A percentile compares a stretch with the other conserved stretches of the same genome.
These are phyloP conservation scores for Cyphomyrmex costatus DNA, from an alignment of 1,140 invertebrate genomes.

Conservation along the genomic window DNA sequence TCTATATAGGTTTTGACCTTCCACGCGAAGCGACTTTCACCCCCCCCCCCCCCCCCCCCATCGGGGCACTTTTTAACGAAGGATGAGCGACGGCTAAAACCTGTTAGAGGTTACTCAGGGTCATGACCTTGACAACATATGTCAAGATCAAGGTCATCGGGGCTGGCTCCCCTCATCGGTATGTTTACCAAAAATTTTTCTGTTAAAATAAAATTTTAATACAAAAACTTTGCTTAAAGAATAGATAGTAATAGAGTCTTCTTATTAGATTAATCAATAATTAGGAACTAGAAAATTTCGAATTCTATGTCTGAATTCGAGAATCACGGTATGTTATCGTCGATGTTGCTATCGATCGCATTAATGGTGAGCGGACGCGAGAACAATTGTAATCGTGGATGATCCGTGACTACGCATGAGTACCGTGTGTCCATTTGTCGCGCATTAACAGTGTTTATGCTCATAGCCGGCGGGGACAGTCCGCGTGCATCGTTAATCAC, in stretches of 20 bases:
- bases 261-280: background rate
- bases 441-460: slow-evolving; percentile 77
- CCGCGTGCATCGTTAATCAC: slow-evolving; percentile 79
- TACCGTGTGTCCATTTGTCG: slow-evolving; percentile 72
- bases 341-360: slow-evolving; percentile 41
- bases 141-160: no score
- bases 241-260: background rate
- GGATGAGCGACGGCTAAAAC: no score
- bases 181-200: no score
- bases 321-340: background rate
- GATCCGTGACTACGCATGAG: slow-evolving; percentile 41
- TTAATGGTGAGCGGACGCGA: slow-evolving; percentile 31
- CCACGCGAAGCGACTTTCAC: no score
- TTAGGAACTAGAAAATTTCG: background rate
- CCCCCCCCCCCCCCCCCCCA: no score
- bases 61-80: no score
- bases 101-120: no score
- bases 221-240: background rate
- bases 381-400: slow-evolving; percentile 65
- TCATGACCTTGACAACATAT: no score
- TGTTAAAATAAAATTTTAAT: background rate
- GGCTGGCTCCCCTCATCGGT: no score
- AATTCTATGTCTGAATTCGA: slow-evolving; percentile 10
- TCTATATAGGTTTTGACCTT: no score
- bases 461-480: slow-evolving; percentile 64